Base-by-base conservation (phyloP, 1,140 invertebrate genomes). In the Palaemon carinicauda region DNA sequence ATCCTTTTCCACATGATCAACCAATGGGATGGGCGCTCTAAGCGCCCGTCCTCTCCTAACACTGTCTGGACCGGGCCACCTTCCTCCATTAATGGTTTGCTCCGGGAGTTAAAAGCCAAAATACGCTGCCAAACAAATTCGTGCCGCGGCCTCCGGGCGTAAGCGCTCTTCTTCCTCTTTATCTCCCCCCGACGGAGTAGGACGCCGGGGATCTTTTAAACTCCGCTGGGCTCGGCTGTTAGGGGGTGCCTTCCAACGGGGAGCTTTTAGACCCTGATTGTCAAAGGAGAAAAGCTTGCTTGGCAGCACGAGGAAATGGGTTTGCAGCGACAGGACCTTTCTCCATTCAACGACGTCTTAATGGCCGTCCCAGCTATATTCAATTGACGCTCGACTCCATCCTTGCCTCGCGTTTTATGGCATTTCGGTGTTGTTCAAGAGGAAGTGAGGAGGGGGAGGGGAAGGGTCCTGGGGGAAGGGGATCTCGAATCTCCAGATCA, bases 91-190 rank as follows among this genome's bases (percentile, higher is more conserved):
- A 85, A 85, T 85, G 82, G 82, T 79, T 78, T 78, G 82, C 82
- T 85, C 82, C 31, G 82, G 33, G 82, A 85, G 82, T 85, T 85
- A 85, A 85, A 85, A 85, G 82, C 82, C 82, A 85, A 85, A 85
- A 85, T 85, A 74, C 82, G 82, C 75, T 85, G 82, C 82, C 75
- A 85, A 79, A 85, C 82, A 85, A 85, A 85, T 85, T 85, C 82
- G 33, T 78, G 82, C 50, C 31, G 33, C 29, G 41, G 82, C 41
- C 75, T 41, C 41, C 24, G 74, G 82, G 82, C 73, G 24, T 19
- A 3, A 27, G 81, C n/a, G 74, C 82, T 53, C 74, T 79, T 79
- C 82, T 85, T 79, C 71, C 82, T 41, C 71, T 75, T 53, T 56
- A 69, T 79, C 82, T 85, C 69, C 71, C 82, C 56, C 71, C 73